A percentile compares a stretch with the other conserved stretches of the same genome.
Evolutionary conservation across 64 coral and sea anemone species (phyloP).

Genomic region (Montipora cactus): DNA sequence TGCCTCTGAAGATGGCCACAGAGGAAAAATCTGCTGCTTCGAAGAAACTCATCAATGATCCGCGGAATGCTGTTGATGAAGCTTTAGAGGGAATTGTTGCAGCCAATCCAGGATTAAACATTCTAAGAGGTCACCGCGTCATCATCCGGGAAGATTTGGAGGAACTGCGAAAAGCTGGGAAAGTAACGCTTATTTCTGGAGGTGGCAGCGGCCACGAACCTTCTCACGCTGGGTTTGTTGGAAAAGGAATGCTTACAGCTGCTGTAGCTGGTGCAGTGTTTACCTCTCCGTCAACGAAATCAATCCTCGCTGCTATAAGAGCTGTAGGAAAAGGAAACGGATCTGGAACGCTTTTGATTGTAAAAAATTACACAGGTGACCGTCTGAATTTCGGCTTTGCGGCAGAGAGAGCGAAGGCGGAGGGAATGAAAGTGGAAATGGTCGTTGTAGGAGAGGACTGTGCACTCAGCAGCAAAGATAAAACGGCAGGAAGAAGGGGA

Average conservation of each 20-base stretch:
- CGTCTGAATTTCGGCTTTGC: constrained; percentile 95
- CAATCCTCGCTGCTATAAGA: constrained; percentile 90
- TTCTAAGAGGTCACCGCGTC: constrained; percentile 85
- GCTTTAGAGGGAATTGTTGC: constrained; percentile 86
- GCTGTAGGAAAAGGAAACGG: constrained; percentile 77
- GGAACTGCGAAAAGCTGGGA: constrained; percentile 67
- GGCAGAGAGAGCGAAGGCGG: constrained; percentile 85
- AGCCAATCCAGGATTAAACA: constrained; percentile 75
- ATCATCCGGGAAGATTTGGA: constrained; percentile 80
- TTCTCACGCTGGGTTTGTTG: constrained; percentile 90
- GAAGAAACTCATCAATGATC: constrained; percentile 90
- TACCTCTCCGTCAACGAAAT: constrained; percentile 93
- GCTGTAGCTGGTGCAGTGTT: constrained; percentile 91
- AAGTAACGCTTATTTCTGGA: constrained; percentile 81
- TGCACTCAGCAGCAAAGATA: constrained; percentile 90
- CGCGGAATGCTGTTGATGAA: constrained; percentile 74
- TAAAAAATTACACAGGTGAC: constrained; percentile 98
- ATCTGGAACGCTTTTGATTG: constrained; percentile 86
- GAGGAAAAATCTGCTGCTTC: neutral
- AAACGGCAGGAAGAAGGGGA: constrained; percentile 92
- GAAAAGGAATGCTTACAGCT: constrained; percentile 90
- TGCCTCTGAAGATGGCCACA: constrained; percentile 50
- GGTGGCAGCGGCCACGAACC: constrained; percentile 97
- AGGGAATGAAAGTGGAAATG: constrained; percentile 93
- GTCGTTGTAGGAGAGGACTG: constrained; percentile 94